Conservation (phyloP, 2,113 vertebrate species). For the Oryctolagus cuniculus region mOryCun1.1 NC_091452.1:1025001-1025500, state of each 20-base stretch:
- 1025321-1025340: background rate
- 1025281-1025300: background rate
- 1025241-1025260: background rate
- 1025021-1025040: background rate
- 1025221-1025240: background rate
- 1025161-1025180: fast-evolving
- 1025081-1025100: no score
- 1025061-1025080: background rate
- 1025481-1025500: no score
- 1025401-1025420: no score
- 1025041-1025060: background rate
- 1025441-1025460: no score
- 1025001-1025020: background rate
- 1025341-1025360: background rate
- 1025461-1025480: no score
- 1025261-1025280: background rate
- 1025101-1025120: background rate
- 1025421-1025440: no score
- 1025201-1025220: background rate
- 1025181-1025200: background rate
- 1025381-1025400: no score
- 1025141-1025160: background rate
- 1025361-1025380: no score
- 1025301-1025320: background rate
- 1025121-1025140: no score